A percentile compares a stretch with the other conserved stretches of the same genome.
These are phyloP conservation scores for Onthophagus taurus DNA, from an alignment of 1,140 invertebrate genomes.

Conservation along the genomic window DNA sequence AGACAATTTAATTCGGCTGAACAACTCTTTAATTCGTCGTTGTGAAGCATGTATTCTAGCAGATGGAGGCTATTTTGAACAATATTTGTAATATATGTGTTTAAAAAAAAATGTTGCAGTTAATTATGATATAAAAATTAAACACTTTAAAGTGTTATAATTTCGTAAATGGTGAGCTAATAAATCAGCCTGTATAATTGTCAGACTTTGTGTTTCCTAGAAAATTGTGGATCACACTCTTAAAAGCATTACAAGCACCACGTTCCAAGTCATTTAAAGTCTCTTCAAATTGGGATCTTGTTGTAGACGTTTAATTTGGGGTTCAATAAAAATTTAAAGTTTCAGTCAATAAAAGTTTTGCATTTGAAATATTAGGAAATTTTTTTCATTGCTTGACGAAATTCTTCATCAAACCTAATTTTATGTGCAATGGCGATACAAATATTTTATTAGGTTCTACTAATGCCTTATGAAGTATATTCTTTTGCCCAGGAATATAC, in stretches of 20 bases:
- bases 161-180: too few species aligned
- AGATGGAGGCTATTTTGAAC: too few species aligned
- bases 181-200: not conserved
- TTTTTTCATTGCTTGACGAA: constrained; percentile 12
- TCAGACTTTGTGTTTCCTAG: not conserved
- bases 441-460: not conserved
- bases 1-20: too few species aligned
- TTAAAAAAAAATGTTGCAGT: too few species aligned
- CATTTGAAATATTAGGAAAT: constrained; percentile 14
- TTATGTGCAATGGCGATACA: not conserved
- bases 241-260: not conserved
- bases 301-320: constrained; percentile 3
- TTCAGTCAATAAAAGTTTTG: constrained; percentile 29
- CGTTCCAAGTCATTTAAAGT: too few species aligned
- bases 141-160: too few species aligned
- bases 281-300: constrained; percentile 1
- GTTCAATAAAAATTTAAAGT: constrained; percentile 15
- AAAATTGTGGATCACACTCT: not conserved
- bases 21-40: too few species aligned
- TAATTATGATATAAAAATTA: too few species aligned
- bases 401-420: constrained; percentile 10
- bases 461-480: not conserved
- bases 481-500: constrained; percentile 12
- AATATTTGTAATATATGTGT: too few species aligned
- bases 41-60: too few species aligned